Base-by-base conservation (phyloP, 2,797 vertebrate species). In the Falco cherrug region DNA sequence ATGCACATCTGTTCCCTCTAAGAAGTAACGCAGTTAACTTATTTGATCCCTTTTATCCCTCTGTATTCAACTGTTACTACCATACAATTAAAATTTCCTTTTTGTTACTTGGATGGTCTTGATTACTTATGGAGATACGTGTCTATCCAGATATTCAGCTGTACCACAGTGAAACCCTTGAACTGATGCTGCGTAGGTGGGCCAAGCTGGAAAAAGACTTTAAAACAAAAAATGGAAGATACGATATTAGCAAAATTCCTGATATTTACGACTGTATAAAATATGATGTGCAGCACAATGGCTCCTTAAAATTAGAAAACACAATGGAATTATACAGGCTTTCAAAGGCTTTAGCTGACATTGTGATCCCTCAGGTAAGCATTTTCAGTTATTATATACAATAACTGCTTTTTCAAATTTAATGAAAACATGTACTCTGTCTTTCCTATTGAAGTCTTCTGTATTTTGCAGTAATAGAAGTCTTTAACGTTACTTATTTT, bases 241-340 rank as follows among this genome's bases (percentile, higher is more conserved):
- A 99, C 0, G 99, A 99, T 96, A 99, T 99, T 95, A 99, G 99
- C 96, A 99, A 99, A 98, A 99, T 99, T 70, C 99, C 99, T 50
- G 99, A 99, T 93, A 99, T 99, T 92, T 99, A 99, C 25, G 99
- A 99, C 95, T 99, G 99, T 96, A 99, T 99, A 97, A 99, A 99
- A 95, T 99, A 99, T 2, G 99, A 99, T 3, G 99, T 99, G 73
- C 99, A 99, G 82, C 99, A 99, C 96, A 99, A 99, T 39, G 97
- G 98, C 87, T 99, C 98, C 10, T 97, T 99, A 92, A 98, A 99
- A 94, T 98, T 99, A 95, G 98, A 99, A 95, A 97, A 99, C 95
- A 99, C 98, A 65, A 99, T 99, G 98, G 99, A 99, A 96, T 97
- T 99, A 75, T 99, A 99, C 86, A 98, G 98, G 21, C 98, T 99